Conservation (phyloP, 2,888 invertebrate species). For the Ochropleura plecta region DNA sequence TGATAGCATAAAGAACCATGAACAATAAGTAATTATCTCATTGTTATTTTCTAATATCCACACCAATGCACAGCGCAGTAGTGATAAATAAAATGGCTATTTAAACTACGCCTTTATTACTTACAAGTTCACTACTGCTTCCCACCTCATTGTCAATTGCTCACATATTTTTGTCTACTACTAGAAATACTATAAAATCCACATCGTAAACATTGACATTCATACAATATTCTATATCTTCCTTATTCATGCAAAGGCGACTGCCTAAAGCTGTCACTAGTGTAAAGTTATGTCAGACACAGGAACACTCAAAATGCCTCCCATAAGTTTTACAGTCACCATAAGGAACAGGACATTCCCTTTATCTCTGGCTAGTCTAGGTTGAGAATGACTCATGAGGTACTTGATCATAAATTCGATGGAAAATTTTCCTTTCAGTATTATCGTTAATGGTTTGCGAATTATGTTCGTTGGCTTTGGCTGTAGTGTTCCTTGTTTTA, state of each 20-base stretch:
- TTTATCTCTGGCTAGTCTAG: slow-evolving; percentile 60
- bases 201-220: slow-evolving; percentile 26
- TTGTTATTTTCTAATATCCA: slow-evolving; percentile 1
- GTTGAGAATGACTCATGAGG: slow-evolving; percentile 62
- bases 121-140: not conserved
- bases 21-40: not conserved
- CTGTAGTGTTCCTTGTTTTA: slow-evolving; percentile 41
- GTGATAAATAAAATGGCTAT: not conserved
- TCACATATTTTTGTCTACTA: not conserved
- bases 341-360: slow-evolving; percentile 59
- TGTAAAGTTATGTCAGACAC: slow-evolving; percentile 56
- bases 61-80: slow-evolving; percentile 7
- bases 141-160: not conserved
- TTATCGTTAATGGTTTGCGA: slow-evolving; percentile 71
- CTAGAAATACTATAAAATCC: slow-evolving; percentile 18
- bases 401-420: slow-evolving; percentile 70
- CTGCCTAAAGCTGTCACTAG: slow-evolving; percentile 59
- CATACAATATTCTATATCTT: slow-evolving; percentile 47
- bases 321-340: slow-evolving; percentile 58
- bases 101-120: not conserved
- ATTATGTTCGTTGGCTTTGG: slow-evolving; percentile 56
- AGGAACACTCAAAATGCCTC: slow-evolving; percentile 52
- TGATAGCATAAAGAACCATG: not conserved
- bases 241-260: slow-evolving; percentile 59
- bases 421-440: slow-evolving; percentile 70